Percentiles rank a stretch among this genome's conserved stretches.
Evolutionary conservation across 2,113 vertebrate species (phyloP).

Genomic region (Tauraco erythrolophus): DNA sequence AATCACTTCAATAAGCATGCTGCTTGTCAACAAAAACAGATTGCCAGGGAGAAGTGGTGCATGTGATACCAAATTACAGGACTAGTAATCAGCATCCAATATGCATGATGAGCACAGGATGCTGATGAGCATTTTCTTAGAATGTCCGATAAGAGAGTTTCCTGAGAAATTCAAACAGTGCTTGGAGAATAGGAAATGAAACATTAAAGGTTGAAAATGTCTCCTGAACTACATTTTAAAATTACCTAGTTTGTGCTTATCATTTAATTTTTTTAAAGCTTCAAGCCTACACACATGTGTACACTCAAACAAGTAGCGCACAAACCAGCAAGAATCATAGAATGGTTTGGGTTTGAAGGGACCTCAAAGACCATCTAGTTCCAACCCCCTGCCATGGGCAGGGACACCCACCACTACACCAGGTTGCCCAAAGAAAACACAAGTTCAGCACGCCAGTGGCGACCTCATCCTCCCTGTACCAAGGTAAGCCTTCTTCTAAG

Average conservation of each 20-base stretch:
- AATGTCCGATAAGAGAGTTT: neutral
- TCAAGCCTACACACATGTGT: neutral
- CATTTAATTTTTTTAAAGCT: neutral
- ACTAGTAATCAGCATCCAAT: neutral
- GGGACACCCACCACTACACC: no score
- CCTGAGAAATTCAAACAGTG: neutral
- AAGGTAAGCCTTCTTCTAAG: no score
- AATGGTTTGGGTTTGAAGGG: no score
- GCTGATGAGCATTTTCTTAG: neutral
- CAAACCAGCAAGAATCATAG: neutral
- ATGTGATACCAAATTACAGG: neutral
- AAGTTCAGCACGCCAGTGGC: no score
- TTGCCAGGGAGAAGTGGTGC: neutral
- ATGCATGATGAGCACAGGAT: neutral
- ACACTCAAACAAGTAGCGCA: neutral
- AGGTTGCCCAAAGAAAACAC: no score
- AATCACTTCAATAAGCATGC: neutral
- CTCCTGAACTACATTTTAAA: neutral
- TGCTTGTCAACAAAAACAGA: neutral
- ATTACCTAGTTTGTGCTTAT: neutral
- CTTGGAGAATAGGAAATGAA: conserved; percentile 10
- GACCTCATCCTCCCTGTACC: no score
- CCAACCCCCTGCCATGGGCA: no score
- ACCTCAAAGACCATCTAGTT: no score
- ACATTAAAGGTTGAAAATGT: conserved; percentile 1